Evolutionary conservation across 2,797 vertebrate genomes (phyloP), one percentile per base, ranked within the genome.

Genomic region (Trematomus bernacchii): DNA sequence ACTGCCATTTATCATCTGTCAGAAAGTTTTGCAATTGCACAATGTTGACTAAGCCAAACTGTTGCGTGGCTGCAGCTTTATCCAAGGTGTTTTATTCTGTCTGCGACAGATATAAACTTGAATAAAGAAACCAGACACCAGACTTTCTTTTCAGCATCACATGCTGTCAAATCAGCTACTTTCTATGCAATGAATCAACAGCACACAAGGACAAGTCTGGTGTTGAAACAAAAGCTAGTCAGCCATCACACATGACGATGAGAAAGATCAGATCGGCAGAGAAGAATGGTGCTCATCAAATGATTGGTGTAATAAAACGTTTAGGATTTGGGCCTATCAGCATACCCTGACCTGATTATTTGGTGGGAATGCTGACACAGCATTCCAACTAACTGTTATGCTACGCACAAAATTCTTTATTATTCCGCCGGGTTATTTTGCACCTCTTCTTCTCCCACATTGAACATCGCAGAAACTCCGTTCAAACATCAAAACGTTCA

Each of bases 151-250:
- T 87, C 59, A 87, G 57, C 81, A 69, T 63, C 7, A 61, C 43
- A 5, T 43, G 72, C 73, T 84, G 77, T 80, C 61, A 84, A 89
- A 84, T 79, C 44, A 88, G 73, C 73, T 82, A 70, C 58, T 92
- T 91, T 88, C 66, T 75, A 85, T 85, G 77, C 87, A 74, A 66
- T 66, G 81, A 89, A 83, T 87, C 84, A 87, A 79, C 80, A 63
- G 50, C 54, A 15, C 65, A 80, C 85, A 91, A 93, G 91, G 91
- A 88, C 90, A 0, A 59, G 82, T 83, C 82, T 88, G 82, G 30
- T 63, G 42, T 66, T 87, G 83, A 86, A 85, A 87, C 76, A 86
- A 86, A 87, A 85, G 66, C 81, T 13, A 71, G 79, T 79, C 74
- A 78, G 75, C 73, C 77, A 51, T 76, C 77, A 68, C 68, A 73